Evolutionary conservation across 2,797 vertebrate species (phyloP), one percentile per base, ranked within the genome.

Genomic region (Chrosomus eos): DNA sequence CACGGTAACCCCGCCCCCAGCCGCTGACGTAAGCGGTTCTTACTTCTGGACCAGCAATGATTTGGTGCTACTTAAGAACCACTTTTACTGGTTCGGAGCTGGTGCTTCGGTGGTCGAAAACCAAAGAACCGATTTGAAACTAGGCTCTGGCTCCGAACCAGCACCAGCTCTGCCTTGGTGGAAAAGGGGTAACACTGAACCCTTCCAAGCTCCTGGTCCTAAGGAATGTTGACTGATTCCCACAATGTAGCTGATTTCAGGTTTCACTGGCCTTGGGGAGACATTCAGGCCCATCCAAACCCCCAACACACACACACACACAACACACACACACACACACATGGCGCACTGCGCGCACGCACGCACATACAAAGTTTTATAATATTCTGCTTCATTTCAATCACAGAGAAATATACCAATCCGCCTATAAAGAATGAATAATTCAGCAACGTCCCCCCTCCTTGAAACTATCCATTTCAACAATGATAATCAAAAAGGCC

Each of bases 341-440:
- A 16, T n/a, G n/a, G n/a, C n/a, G n/a, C n/a, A n/a, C n/a, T n/a
- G n/a, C n/a, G n/a, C 6, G 10, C 45, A 40, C 33, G 45, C 76
- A 78, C 38, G 48, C n/a, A 64, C 19, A 43, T 5, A 43, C 67
- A 43, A 10, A 33, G 2, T n/a, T 60, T 71, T 62, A 31, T n/a
- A 60, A 60, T 71, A 43, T 60, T 48, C 43, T 13, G 5, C 31
- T 79, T 62, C 43, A 51, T 23, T 23, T 80, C 53, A 71, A 68
- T 81, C 38, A 75, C 36, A 43, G 14, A 68, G 45, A 23, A 81
- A 60, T 85, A 55, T 21, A 67, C 45, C 45, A 81, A 38, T 73
- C 33, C 7, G 2, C 36, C 71, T 58, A 45, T 64, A 60, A 53
- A 76, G 36, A 76, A 58, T 86, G 72, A 86, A 88, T 84, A 81